These are phyloP conservation scores for Papilio demoleus DNA, from an alignment of 2,888 invertebrate species.

Conservation along the genomic window DNA sequence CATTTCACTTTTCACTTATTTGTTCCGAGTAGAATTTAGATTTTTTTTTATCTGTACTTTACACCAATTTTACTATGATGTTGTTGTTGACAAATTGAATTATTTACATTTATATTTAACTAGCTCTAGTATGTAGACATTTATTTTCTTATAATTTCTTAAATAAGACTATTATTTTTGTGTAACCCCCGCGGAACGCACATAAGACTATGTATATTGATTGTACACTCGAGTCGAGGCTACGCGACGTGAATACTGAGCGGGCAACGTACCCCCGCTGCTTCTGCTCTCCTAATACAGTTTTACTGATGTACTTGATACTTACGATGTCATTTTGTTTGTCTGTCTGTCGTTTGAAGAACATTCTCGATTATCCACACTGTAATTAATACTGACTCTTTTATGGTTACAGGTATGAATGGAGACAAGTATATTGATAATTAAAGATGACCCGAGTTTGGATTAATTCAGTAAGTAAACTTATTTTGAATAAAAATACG, in stretches of 20 bases:
- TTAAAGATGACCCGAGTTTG: conserved; percentile 4
- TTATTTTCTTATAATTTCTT: too few relatives aligned
- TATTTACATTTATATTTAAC: too few relatives aligned
- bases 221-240: conserved; percentile 52
- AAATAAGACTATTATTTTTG: too few relatives aligned
- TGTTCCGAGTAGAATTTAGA: too few relatives aligned
- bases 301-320: conserved; percentile 39
- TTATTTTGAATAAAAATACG: too few relatives aligned
- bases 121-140: too few relatives aligned
- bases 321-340: conserved; percentile 33
- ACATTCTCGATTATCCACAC: conserved; percentile 29
- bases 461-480: conserved; percentile 15
- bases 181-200: conserved; percentile 26
- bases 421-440: conserved; percentile 35
- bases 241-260: conserved; percentile 67
- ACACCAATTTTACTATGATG: too few relatives aligned
- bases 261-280: conserved; percentile 56
- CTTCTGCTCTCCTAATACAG: conserved; percentile 47
- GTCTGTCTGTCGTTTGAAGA: conserved; percentile 8
- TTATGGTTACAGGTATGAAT: conserved; percentile 46
- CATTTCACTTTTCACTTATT: conserved; percentile 6
- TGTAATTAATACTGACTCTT: conserved; percentile 41
- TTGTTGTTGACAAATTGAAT: too few relatives aligned
- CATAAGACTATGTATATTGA: conserved; percentile 50
- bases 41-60: too few relatives aligned